These are phyloP conservation scores for Escarpia spicata DNA, from an alignment of 2,888 invertebrate species.

Conservation along the genomic window DNA sequence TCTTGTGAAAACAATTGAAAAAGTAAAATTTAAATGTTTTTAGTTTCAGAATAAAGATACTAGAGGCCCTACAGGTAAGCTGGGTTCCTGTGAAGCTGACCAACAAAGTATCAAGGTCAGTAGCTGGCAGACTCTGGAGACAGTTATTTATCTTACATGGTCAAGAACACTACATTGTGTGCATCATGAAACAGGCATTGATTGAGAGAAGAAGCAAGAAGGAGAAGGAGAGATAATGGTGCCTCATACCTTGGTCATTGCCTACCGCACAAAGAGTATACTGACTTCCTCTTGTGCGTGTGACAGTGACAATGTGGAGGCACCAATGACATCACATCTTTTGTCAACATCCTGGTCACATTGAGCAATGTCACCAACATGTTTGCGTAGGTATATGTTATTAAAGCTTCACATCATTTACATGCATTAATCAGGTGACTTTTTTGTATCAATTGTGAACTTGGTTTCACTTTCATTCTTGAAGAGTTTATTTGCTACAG, in stretches of 20 bases:
- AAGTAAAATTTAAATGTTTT: no score
- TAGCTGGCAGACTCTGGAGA: no score
- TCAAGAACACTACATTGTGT: no score
- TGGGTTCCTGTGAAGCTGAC: no score
- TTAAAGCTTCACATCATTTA: not conserved
- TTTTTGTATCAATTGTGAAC: not conserved
- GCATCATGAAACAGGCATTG: not conserved
- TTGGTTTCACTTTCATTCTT: not conserved
- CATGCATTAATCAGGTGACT: not conserved
- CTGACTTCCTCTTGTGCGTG: constrained; percentile 1
- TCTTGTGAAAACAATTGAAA: no score
- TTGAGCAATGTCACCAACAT: not conserved
- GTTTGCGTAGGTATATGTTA: not conserved
- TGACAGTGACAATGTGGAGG: constrained; percentile 11
- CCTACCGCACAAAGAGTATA: constrained; percentile 16
- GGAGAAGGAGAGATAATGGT: not conserved
- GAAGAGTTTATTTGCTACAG: not conserved
- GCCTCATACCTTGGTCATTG: constrained; percentile 6
- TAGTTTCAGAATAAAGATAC: no score
- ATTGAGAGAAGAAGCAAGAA: not conserved
- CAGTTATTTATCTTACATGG: no score
- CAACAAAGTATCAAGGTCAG: no score
- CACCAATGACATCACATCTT: not conserved
- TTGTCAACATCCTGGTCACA: not conserved
- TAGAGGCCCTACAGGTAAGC: no score